A percentile compares a stretch with the other conserved stretches of the same genome.
Evolutionary conservation across 2,888 invertebrate species (phyloP).

Genomic region (Dicyrtomina minuta): DNA sequence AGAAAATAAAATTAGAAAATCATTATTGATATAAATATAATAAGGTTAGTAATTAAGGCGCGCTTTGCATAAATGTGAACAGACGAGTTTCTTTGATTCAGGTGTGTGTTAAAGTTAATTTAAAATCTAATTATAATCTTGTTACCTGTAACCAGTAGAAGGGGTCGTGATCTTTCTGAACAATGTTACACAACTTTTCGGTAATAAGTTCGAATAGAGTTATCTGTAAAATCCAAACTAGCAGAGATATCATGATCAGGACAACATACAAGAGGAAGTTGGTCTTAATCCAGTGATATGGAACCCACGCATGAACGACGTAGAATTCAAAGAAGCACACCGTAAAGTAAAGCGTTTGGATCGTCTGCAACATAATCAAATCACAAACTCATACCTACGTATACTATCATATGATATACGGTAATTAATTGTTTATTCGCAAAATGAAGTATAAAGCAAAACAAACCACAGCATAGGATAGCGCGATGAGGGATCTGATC

Average conservation of each 20-base stretch:
- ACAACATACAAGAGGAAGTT: not conserved
- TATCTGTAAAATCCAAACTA: slow-evolving; percentile 20
- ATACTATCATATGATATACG: too few relatives aligned
- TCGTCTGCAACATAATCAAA: not conserved
- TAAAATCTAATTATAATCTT: too few relatives aligned
- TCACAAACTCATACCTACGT: too few relatives aligned
- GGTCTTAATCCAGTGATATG: not conserved
- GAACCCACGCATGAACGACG: slow-evolving; percentile 8
- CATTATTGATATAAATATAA: too few relatives aligned
- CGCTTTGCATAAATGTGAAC: too few relatives aligned
- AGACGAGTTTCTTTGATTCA: too few relatives aligned
- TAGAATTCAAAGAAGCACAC: slow-evolving; percentile 21
- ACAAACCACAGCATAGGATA: slow-evolving; percentile 5
- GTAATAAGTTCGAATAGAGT: slow-evolving; percentile 10
- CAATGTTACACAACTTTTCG: slow-evolving; percentile 1
- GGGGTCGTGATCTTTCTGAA: not conserved
- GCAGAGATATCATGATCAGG: not conserved
- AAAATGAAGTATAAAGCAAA: not conserved
- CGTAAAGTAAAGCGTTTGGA: not conserved
- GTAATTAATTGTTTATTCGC: too few relatives aligned
- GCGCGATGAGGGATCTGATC: not conserved
- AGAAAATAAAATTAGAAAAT: not conserved
- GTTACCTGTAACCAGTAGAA: slow-evolving; percentile 29
- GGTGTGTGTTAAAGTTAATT: too few relatives aligned
- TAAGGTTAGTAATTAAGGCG: too few relatives aligned